Base-by-base conservation (phyloP, 1,140 invertebrate genomes). In the Battus philenor region DNA sequence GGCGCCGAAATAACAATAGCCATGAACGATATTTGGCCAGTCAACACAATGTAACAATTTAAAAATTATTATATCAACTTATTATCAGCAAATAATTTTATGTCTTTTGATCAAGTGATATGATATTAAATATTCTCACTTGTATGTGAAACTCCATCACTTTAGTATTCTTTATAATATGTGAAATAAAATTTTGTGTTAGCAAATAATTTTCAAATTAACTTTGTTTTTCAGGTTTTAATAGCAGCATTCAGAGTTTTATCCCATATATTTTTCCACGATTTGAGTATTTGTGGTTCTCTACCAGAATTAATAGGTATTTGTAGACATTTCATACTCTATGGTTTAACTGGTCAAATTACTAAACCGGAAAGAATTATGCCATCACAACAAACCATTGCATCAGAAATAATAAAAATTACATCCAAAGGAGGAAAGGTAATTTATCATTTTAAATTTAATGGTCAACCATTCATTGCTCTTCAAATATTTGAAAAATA, bases 371-470 rank as follows among this genome's bases (percentile, higher is more conserved):
- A 82, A 13, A 75, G 51, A 45, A 61, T 84, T 38, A 70, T 82
- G 72, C 80, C 80, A 32, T 53, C 78, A 2, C 76, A 84, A 46
- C 78, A 84, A 45, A 68, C 63, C 26, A 53, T 82, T 33, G 72
- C 68, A 31, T 41, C 62, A 8, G 46, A 45, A 27, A 68, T 68
- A 22, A 54, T 71, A 2, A 63, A 63, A 43, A 46, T 47, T 20
- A 62, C 53, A 45, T 33, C 65, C 24, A 80, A 68, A 56, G 74
- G 74, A 30, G 80, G 80, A 49, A 84, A 84, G 69, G 80, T 81
- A 71, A 24, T 7, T 9, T 16, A 13, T 30, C 32, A 27, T 30
- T 36, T 17, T 17, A 20, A 20, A 20, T 20, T 34, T n/a, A n/a
- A n/a, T n/a, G n/a, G n/a, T n/a, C n/a, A n/a, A n/a, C n/a, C n/a